Evolutionary conservation across 2,888 invertebrate genomes (phyloP).

Genomic region (Alsophila aescularia): DNA sequence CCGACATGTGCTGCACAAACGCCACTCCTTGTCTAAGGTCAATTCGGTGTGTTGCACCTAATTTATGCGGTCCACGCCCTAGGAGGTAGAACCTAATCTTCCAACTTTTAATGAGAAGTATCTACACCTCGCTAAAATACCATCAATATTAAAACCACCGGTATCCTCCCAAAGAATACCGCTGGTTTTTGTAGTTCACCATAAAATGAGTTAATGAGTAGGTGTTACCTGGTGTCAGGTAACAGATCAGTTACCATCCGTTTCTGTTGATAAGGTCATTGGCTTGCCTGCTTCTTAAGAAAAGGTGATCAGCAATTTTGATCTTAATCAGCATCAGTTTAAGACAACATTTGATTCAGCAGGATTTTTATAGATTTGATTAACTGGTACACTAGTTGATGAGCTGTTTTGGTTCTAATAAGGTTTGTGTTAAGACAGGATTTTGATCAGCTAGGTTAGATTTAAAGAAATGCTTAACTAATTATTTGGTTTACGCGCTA

Average conservation of each 20-base stretch:
- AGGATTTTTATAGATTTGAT: not conserved
- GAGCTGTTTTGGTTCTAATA: not conserved
- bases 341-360: not conserved
- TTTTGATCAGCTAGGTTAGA: not conserved
- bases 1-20: no score
- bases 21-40: no score
- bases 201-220: conserved; percentile 20
- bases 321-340: not conserved
- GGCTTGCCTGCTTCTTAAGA: conserved; percentile 8
- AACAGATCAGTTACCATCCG: conserved; percentile 27
- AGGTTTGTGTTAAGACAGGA: not conserved
- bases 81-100: no score
- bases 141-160: not conserved
- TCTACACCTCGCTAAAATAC: not conserved
- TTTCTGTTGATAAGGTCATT: conserved; percentile 29
- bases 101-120: no score
- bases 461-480: no score
- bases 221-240: conserved; percentile 26
- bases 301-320: not conserved
- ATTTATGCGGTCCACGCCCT: no score
- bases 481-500: not conserved
- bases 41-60: no score
- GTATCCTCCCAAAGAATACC: not conserved
- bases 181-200: not conserved
- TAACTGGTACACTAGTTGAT: not conserved